These are phyloP conservation scores for Tenthredo scrophulariae DNA, from an alignment of 2,888 invertebrate genomes.

Conservation along the genomic window DNA sequence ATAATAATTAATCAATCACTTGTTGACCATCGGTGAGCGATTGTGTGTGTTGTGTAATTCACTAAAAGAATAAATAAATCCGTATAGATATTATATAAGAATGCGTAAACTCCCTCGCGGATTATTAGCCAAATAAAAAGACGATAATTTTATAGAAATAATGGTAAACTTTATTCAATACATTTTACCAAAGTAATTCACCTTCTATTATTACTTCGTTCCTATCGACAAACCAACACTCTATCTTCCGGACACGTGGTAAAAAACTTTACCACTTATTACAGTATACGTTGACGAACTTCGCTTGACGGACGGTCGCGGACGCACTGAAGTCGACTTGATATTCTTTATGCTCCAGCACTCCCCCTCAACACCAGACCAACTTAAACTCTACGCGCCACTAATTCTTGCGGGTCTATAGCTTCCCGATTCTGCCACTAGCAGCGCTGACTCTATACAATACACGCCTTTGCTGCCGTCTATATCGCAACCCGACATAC, in stretches of 20 bases:
- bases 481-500: conserved; percentile 1
- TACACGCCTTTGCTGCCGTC: background rate
- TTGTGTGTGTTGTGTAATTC: background rate
- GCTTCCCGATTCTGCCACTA: background rate
- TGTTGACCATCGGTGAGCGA: conserved; percentile 13
- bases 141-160: background rate
- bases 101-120: background rate
- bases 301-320: conserved; percentile 72
- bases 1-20: conserved; percentile 24
- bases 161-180: background rate
- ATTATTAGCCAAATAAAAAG: background rate
- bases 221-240: background rate
- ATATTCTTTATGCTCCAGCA: conserved; percentile 16
- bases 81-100: background rate
- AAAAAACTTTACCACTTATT: background rate
- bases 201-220: background rate
- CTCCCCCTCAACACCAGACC: conserved; percentile 42
- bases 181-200: conserved; percentile 1
- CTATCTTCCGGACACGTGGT: conserved; percentile 14
- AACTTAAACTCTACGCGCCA: conserved; percentile 48
- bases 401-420: conserved; percentile 25
- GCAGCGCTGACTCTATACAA: background rate
- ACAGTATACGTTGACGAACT: conserved; percentile 60
- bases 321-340: conserved; percentile 67
- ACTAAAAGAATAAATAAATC: background rate